Evolutionary conservation across 2,113 vertebrate species (phyloP).

Genomic region (Psammodynastes pulverulentus): DNA sequence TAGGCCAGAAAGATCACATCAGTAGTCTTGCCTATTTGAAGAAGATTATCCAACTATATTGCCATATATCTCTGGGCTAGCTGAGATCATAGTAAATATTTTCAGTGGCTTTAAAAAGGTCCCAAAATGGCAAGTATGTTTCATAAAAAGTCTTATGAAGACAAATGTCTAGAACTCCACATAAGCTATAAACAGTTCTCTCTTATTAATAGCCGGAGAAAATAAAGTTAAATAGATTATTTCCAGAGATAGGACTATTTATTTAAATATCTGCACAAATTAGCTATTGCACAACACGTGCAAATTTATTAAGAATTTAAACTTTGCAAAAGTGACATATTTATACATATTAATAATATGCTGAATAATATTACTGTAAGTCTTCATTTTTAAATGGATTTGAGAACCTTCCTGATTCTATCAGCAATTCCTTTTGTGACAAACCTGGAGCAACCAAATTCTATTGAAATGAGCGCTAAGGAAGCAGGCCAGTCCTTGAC

Average conservation of each 20-base stretch:
- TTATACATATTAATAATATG: background rate
- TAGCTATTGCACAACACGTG: background rate
- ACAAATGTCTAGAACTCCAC: background rate
- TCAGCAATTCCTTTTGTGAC: background rate
- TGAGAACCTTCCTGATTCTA: background rate
- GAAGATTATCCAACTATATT: background rate
- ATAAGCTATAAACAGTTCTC: background rate
- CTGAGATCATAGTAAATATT: background rate
- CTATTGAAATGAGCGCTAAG: background rate
- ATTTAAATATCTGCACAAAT: background rate
- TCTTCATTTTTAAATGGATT: background rate
- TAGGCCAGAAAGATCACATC: background rate
- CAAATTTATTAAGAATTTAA: background rate
- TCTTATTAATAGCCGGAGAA: background rate
- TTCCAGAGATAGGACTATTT: background rate
- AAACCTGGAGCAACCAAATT: background rate
- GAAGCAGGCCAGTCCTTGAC: background rate
- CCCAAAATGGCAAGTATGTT: background rate
- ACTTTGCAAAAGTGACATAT: background rate
- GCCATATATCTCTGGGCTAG: background rate
- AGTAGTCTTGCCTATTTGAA: background rate
- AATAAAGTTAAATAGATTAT: background rate
- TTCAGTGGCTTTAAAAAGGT: background rate
- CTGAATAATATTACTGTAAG: background rate
- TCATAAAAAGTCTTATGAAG: background rate